Conservation (phyloP, 2,113 vertebrate genomes). For the Pandion haliaetus region DNA sequence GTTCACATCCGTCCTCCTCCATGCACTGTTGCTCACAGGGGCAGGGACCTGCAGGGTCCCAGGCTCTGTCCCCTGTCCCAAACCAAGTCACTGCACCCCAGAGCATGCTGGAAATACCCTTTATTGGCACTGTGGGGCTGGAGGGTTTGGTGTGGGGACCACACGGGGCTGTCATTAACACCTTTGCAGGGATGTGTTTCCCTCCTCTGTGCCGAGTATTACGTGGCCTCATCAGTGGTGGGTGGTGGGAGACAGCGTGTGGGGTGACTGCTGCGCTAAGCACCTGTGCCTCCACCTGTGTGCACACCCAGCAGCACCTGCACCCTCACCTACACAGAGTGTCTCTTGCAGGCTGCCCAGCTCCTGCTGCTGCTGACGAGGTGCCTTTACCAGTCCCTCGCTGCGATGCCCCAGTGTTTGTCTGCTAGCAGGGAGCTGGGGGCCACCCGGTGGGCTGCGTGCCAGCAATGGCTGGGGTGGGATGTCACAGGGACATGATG, state of each 20-base stretch:
- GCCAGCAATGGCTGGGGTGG: neutral
- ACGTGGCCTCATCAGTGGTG: neutral
- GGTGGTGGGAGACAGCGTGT: neutral
- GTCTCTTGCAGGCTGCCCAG: neutral
- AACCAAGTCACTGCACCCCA: neutral
- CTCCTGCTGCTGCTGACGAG: neutral
- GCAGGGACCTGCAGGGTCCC: neutral
- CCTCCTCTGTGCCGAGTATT: neutral
- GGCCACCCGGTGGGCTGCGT: neutral
- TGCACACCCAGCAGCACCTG: neutral
- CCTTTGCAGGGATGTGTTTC: neutral
- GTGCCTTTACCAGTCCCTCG: neutral
- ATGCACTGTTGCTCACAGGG: neutral
- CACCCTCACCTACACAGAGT: neutral
- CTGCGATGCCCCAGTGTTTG: rapidly evolving
- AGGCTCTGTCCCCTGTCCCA: neutral
- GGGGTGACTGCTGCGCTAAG: neutral
- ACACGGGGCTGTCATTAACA: rapidly evolving
- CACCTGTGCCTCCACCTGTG: too few relatives aligned
- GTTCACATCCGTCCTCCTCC: neutral
- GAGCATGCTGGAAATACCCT: neutral
- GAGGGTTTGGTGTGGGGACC: neutral
- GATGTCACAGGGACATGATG: neutral
- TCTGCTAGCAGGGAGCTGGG: neutral
- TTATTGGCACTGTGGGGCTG: too few relatives aligned